These are phyloP conservation scores for Heliconius hortense DNA, from an alignment of 2,888 invertebrate species.

Conservation along the genomic window DNA sequence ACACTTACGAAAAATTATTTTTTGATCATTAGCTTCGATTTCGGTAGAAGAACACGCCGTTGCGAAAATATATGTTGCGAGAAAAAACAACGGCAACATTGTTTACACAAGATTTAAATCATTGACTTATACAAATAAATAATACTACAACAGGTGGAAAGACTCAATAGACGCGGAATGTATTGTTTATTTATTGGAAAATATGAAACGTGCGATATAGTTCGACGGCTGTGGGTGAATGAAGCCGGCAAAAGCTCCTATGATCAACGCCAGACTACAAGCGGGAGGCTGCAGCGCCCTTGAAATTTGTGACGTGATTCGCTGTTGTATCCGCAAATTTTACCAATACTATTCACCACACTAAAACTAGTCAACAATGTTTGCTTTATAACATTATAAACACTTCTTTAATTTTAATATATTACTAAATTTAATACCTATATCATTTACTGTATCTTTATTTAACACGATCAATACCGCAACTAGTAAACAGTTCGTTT, in stretches of 20 bases:
- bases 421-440: background rate
- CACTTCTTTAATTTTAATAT: background rate
- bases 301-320: conserved; percentile 51
- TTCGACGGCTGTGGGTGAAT: conserved; percentile 58
- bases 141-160: conserved; percentile 65
- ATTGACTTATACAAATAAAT: conserved; percentile 40
- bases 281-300: conserved; percentile 70
- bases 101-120: conserved; percentile 41
- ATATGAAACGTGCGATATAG: conserved; percentile 58
- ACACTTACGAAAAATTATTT: conserved; percentile 67
- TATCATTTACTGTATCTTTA: background rate
- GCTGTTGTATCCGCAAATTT: conserved; percentile 36
- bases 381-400: background rate
- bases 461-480: conserved; percentile 6
- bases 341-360: conserved; percentile 18
- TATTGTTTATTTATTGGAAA: conserved; percentile 59
- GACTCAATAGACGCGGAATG: conserved; percentile 58
- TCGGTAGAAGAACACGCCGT: conserved; percentile 34
- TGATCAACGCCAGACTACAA: conserved; percentile 42
- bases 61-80: conserved; percentile 52
- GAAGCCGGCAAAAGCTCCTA: conserved; percentile 48
- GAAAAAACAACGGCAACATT: conserved; percentile 61
- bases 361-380: background rate
- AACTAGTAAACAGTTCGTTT: conserved; percentile 28
- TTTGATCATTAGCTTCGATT: conserved; percentile 45